These are phyloP conservation scores for Aegithalos caudatus DNA, from an alignment of 2,113 vertebrate species.

Conservation along the genomic window DNA sequence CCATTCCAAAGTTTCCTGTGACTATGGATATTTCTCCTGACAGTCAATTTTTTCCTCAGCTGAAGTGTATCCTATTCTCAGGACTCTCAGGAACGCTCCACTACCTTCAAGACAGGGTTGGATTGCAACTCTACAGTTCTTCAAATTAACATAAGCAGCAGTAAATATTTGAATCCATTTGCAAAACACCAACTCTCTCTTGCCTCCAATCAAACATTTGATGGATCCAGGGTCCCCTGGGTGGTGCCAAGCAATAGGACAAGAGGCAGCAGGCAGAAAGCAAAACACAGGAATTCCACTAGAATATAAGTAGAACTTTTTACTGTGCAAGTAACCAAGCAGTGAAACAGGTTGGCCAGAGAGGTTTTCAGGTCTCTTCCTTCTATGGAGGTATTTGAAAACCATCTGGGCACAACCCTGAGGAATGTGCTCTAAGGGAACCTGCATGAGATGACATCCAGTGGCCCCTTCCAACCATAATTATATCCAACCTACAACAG, in stretches of 20 bases:
- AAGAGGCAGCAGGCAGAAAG: neutral
- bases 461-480: neutral
- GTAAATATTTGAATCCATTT: neutral
- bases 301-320: neutral
- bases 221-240: neutral
- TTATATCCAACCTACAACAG: neutral
- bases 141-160: neutral
- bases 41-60: neutral
- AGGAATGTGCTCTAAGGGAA: neutral
- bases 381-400: neutral
- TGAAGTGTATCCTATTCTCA: neutral
- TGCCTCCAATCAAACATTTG: neutral
- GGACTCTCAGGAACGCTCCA: neutral
- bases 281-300: neutral
- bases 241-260: neutral
- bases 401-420: neutral
- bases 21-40: neutral
- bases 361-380: neutral
- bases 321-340: neutral
- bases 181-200: neutral
- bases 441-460: neutral
- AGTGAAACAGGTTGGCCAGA: neutral
- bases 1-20: neutral
- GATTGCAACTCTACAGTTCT: neutral
- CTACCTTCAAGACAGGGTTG: neutral